Percentiles rank a stretch among this genome's conserved stretches.
Evolutionary conservation across 2,113 vertebrate species (phyloP).

Genomic region (Embiotoca jacksoni): DNA sequence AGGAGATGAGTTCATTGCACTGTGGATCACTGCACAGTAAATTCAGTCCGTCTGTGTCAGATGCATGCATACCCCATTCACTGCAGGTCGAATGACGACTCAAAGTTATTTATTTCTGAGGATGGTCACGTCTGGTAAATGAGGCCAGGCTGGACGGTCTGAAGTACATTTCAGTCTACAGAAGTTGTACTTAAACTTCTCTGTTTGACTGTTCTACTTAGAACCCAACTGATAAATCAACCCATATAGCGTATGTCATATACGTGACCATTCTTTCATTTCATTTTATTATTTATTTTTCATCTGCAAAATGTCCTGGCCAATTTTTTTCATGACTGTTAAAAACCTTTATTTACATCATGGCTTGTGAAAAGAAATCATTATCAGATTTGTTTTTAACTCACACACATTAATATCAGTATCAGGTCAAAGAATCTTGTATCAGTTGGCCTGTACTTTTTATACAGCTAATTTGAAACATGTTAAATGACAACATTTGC

Average conservation of each 20-base stretch:
- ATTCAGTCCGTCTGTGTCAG: background rate
- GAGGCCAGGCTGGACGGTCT: background rate
- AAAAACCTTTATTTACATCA: too few relatives aligned
- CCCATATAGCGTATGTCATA: too few relatives aligned
- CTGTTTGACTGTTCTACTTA: background rate
- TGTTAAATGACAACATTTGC: slow-evolving; percentile 4
- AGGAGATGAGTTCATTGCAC: background rate
- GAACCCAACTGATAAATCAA: background rate
- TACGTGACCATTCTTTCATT: too few relatives aligned
- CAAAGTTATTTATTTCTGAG: slow-evolving; percentile 2
- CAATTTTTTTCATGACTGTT: too few relatives aligned
- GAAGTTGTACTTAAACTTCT: background rate
- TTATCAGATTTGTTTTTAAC: too few relatives aligned
- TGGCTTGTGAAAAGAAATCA: too few relatives aligned
- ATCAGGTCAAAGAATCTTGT: background rate
- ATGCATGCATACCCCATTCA: background rate
- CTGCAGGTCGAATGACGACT: background rate
- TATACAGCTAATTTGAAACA: background rate
- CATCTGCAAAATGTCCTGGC: too few relatives aligned
- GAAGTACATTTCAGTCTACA: background rate
- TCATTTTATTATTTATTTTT: too few relatives aligned
- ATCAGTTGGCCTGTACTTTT: background rate
- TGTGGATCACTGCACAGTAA: background rate
- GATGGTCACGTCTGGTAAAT: background rate
- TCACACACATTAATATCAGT: too few relatives aligned